Percentiles rank a stretch among this genome's conserved stretches.
phyloP scores from a whole-genome alignment of 1,140 invertebrate genomes.

The Solen grandis region DNA sequence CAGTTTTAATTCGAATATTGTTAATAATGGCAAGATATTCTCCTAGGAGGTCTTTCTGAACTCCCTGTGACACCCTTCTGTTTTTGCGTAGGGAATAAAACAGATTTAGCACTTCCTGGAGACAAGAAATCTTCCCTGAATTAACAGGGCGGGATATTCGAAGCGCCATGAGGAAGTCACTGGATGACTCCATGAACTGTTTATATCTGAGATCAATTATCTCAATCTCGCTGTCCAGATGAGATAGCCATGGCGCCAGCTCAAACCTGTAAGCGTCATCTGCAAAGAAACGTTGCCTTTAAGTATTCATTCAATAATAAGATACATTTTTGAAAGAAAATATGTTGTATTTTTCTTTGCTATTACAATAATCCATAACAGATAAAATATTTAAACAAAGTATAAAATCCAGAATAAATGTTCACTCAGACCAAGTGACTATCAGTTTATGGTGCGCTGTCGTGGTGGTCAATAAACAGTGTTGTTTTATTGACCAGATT shows the following conservation, averaged over 20 bases:
- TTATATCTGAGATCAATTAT: neutral
- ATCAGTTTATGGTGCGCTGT: too few species aligned
- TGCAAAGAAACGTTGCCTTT: constrained; percentile 30
- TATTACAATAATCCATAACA: too few species aligned
- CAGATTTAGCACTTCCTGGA: constrained; percentile 34
- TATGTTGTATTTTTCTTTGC: too few species aligned
- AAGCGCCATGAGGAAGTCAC: constrained; percentile 27
- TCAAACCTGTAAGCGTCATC: constrained; percentile 27
- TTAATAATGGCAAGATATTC: constrained; percentile 45
- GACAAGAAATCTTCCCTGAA: constrained; percentile 7
- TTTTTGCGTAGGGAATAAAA: constrained; percentile 12
- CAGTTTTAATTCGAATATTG: constrained; percentile 19
- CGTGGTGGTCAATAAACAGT: too few species aligned
- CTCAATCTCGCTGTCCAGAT: neutral
- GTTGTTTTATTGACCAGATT: too few species aligned
- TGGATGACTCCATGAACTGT: constrained; percentile 7
- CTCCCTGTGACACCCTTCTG: constrained; percentile 5
- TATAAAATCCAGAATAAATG: too few species aligned
- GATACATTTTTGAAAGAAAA: too few species aligned
- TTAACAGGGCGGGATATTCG: constrained; percentile 18
- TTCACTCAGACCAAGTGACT: too few species aligned
- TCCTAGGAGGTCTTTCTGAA: neutral
- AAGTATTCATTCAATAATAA: too few species aligned
- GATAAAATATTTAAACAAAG: too few species aligned
- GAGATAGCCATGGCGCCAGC: neutral